phyloP scores from a whole-genome alignment of 37 sponge, comb jelly and placozoan genomes.

The Crambe crambe region DNA sequence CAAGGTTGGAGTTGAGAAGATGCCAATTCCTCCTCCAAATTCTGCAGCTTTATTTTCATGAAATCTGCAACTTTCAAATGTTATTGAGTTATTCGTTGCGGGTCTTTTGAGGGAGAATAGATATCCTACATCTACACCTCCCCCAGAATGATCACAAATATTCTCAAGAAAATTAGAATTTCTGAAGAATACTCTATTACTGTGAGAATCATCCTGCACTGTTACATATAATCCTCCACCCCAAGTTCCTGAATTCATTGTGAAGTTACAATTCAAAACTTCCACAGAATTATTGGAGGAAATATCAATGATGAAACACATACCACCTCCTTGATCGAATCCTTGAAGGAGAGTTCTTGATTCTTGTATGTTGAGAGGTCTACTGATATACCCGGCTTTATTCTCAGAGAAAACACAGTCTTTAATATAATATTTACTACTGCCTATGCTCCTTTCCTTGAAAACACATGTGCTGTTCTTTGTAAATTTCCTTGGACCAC shows the following conservation, averaged over 20 bases:
- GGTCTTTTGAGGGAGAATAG: not conserved
- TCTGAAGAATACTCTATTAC: not conserved
- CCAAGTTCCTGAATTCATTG: slow-evolving; percentile 38
- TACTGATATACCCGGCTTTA: too few relatives aligned
- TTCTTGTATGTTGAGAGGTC: too few relatives aligned
- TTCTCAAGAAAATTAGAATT: not conserved
- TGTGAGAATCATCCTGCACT: not conserved
- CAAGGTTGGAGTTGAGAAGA: not conserved
- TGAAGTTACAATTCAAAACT: slow-evolving; percentile 20
- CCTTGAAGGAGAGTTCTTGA: not conserved
- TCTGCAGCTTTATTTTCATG: not conserved
- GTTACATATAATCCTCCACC: slow-evolving; percentile 41
- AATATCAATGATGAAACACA: slow-evolving; percentile 34
- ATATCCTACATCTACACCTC: not conserved
- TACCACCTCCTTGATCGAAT: slow-evolving; percentile 37
- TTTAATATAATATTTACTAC: too few relatives aligned
- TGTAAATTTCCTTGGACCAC: not conserved
- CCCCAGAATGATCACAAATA: not conserved
- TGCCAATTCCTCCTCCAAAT: not conserved
- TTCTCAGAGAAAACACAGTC: too few relatives aligned
- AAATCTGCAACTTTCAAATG: not conserved
- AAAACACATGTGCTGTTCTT: too few relatives aligned
- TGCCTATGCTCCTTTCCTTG: too few relatives aligned
- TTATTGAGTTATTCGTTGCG: not conserved
- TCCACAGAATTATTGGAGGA: slow-evolving; percentile 22